phyloP scores from a whole-genome alignment of 2,888 invertebrate species.

The Dugesia japonica region DNA sequence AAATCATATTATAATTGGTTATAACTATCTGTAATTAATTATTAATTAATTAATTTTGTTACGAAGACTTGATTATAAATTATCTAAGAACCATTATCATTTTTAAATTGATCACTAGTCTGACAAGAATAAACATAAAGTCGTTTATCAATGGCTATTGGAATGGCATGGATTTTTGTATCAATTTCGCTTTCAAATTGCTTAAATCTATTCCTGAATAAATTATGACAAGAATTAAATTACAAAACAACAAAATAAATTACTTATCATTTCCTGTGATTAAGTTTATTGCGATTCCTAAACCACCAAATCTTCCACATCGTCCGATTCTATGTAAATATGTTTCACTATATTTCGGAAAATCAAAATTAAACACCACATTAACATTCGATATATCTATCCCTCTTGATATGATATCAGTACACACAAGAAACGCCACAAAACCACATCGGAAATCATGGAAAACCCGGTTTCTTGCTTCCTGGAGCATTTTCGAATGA shows the following conservation, averaged over 20 bases:
- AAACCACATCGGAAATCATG: conserved; percentile 94
- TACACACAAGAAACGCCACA: conserved; percentile 77
- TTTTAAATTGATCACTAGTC: conserved; percentile 40
- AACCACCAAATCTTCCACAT: conserved; percentile 88
- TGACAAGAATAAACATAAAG: conserved; percentile 78
- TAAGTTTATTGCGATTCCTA: conserved; percentile 95
- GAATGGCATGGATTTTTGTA: conserved; percentile 97
- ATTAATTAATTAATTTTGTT: too few relatives aligned
- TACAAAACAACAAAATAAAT: conserved; percentile 49
- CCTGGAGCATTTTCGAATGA: conserved; percentile 98
- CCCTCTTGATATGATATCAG: conserved; percentile 89
- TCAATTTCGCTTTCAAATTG: conserved; percentile 85
- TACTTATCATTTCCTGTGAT: conserved; percentile 85
- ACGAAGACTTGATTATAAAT: too few relatives aligned
- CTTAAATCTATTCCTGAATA: neutral
- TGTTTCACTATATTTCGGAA: conserved; percentile 98
- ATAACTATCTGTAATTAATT: too few relatives aligned
- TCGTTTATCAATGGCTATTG: conserved; percentile 92
- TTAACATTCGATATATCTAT: conserved; percentile 99
- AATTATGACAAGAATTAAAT: too few relatives aligned
- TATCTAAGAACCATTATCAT: too few relatives aligned
- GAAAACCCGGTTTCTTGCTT: conserved; percentile 81
- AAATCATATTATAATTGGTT: too few relatives aligned
- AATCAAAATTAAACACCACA: conserved; percentile 98
- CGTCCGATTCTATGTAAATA: conserved; percentile 97